Evolutionary conservation across 2,113 vertebrate species (phyloP).

Genomic region (Rana temporaria): DNA sequence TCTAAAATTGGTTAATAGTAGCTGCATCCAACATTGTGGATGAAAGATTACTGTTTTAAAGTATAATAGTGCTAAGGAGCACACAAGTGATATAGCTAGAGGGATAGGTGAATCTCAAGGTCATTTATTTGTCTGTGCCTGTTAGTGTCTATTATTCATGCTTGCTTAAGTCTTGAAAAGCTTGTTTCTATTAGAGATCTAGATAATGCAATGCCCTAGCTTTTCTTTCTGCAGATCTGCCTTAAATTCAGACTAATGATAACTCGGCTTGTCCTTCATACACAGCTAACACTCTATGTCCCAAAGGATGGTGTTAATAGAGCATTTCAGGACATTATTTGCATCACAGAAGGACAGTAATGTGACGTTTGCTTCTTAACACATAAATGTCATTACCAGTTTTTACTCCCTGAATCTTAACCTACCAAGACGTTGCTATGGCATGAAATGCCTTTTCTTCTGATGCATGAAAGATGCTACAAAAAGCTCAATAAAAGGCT

Average conservation of each 20-base stretch:
- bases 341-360: constrained; percentile 10
- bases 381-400: constrained; percentile 36
- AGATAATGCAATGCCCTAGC: constrained; percentile 11
- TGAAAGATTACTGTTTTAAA: not conserved
- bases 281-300: constrained; percentile 6
- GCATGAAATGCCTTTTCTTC: constrained; percentile 10
- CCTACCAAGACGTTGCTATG: not conserved
- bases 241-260: constrained; percentile 24
- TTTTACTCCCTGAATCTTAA: constrained; percentile 11
- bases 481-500: not conserved
- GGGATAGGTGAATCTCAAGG: constrained; percentile 24
- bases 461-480: constrained; percentile 2
- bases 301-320: constrained; percentile 11
- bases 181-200: constrained; percentile 6
- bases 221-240: constrained; percentile 12
- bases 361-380: constrained; percentile 29
- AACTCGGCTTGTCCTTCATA: constrained; percentile 28
- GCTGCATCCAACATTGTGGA: not conserved
- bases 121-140: constrained; percentile 14
- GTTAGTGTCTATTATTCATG: constrained; percentile 27
- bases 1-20: too few relatives aligned
- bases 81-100: not conserved
- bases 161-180: constrained; percentile 16
- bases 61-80: not conserved
- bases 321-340: constrained; percentile 37